Evolutionary conservation across 1,140 invertebrate genomes (phyloP), one percentile per base, ranked within the genome.

Genomic region (Hyles vespertilio): DNA sequence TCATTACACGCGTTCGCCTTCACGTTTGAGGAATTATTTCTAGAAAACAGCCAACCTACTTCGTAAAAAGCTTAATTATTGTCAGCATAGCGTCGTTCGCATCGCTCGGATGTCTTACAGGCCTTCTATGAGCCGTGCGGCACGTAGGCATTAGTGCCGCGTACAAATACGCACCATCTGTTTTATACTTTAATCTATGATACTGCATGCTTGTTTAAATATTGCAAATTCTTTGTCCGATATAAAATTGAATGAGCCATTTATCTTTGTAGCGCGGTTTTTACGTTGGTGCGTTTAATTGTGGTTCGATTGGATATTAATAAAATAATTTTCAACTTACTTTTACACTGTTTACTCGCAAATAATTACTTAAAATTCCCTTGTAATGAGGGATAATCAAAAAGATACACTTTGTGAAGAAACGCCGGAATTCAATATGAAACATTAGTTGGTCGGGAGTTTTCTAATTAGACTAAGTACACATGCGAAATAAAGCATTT

Each of bases 401-500:
- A 53, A 32, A 34, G 8, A 48, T 10, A 64, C 49, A 76, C 36
- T 40, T 5, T 8, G 8, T 40, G 8, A 40, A 40, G 36, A 77
- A 74, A 60, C 64, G 68, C 64, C 71, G 71, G 73, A 77, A 82
- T 81, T 77, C 78, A 74, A 86, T 83, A 84, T 82, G 74, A 84
- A 71, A 74, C 72, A 80, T 83, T 84, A 84, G 74, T 70, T 64
- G 63, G 60, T 67, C 48, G 69, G 58, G 77, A 87, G 74, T 87
- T 87, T 87, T 87, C 79, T 82, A 87, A 87, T 87, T 87, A 87
- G 82, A 84, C 79, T 79, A 75, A 79, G 69, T 78, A 87, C 78
- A 87, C 84, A 84, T 68, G 81, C 70, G 80, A 83, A 85, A 85
- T 85, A 83, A 87, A 85, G 81, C 80, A 85, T 84, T 85, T 83